A percentile compares a stretch with the other conserved stretches of the same genome.
Evolutionary conservation across 2,113 vertebrate species (phyloP).

Genomic region (Mesembrinibis cayennensis): DNA sequence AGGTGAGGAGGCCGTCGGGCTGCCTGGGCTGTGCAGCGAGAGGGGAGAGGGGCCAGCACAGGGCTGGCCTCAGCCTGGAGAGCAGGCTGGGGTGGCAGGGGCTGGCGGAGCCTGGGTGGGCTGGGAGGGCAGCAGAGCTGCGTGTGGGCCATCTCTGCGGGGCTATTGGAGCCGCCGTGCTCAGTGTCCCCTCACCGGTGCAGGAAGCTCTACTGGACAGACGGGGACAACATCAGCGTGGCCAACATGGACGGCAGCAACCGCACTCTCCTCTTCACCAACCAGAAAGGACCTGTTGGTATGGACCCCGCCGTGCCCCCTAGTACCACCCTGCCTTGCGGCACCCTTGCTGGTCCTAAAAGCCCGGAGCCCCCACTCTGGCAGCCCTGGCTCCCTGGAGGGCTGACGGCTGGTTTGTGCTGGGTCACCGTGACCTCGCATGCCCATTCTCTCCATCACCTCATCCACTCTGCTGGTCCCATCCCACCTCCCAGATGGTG

Average conservation of each 20-base stretch:
- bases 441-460: not conserved
- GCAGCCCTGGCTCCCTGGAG: fast-evolving
- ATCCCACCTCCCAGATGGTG: fast-evolving
- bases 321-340: fast-evolving
- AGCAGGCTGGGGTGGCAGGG: not conserved
- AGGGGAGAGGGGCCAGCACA: too few species aligned
- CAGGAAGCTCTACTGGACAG: conserved; percentile 96
- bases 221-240: conserved; percentile 92
- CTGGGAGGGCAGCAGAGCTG: not conserved
- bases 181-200: not conserved
- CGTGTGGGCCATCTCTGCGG: fast-evolving
- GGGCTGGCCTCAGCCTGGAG: not conserved
- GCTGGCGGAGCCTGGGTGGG: not conserved
- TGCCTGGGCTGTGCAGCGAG: not conserved
- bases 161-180: fast-evolving
- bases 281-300: conserved; percentile 93
- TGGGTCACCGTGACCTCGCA: fast-evolving
- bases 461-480: not conserved
- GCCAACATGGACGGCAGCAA: conserved; percentile 94
- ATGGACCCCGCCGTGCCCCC: not conserved
- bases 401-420: not conserved
- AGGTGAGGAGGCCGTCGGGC: fast-evolving
- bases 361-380: not conserved
- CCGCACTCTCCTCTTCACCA: conserved; percentile 82
- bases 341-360: not conserved